phyloP scores from a whole-genome alignment of 2,888 invertebrate species.

The Melanostoma mellinum region DNA sequence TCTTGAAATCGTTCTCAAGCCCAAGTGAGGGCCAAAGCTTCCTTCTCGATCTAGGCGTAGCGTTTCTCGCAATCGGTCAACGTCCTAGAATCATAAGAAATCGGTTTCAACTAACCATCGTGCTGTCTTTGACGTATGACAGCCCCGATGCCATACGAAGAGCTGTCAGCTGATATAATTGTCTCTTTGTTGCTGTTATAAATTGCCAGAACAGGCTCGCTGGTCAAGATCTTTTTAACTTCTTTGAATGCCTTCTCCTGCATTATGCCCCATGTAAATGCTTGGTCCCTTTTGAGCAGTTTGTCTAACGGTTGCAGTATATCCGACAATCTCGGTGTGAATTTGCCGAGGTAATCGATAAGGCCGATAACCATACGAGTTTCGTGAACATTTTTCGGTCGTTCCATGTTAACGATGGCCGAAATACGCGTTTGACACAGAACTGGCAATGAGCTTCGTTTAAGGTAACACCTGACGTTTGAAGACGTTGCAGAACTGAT shows the following conservation, averaged over 20 bases:
- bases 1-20: constrained; percentile 76
- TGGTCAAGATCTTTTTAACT: constrained; percentile 7
- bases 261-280: background rate
- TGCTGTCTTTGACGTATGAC: constrained; percentile 7
- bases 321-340: constrained; percentile 27
- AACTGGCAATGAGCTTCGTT: constrained; percentile 25
- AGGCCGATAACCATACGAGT: constrained; percentile 17
- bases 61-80: constrained; percentile 77
- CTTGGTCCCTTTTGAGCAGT: constrained; percentile 8
- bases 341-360: constrained; percentile 24
- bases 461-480: constrained; percentile 1
- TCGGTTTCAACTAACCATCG: constrained; percentile 68
- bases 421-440: constrained; percentile 1
- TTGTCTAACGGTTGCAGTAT: constrained; percentile 2
- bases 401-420: background rate
- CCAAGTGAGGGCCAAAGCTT: constrained; percentile 38
- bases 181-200: constrained; percentile 5
- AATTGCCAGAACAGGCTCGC: constrained; percentile 11
- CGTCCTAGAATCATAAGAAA: constrained; percentile 79
- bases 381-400: constrained; percentile 1
- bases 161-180: constrained; percentile 7
- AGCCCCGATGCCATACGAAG: constrained; percentile 24
- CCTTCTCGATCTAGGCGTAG: constrained; percentile 75
- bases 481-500: constrained; percentile 28
- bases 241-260: constrained; percentile 1